Evolutionary conservation across 1,140 invertebrate species (phyloP).

Genomic region (Dendrolimus kikuchii): DNA sequence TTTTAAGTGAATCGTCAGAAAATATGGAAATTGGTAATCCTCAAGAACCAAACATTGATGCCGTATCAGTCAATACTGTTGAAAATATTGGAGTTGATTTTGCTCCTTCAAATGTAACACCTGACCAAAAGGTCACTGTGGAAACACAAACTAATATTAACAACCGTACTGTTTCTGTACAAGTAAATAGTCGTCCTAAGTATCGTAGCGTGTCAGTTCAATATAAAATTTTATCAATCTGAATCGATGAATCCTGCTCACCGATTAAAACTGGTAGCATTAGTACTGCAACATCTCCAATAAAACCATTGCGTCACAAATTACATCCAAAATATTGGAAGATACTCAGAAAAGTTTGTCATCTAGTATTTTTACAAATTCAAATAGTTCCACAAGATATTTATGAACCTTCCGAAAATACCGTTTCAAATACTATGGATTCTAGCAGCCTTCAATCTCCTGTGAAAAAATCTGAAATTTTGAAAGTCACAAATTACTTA

Average conservation of each 20-base stretch:
- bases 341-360: constrained; percentile 14
- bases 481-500: too few relatives aligned
- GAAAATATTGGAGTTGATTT: constrained; percentile 3
- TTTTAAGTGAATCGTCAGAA: constrained; percentile 3
- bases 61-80: not conserved
- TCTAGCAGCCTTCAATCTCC: too few relatives aligned
- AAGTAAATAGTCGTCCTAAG: constrained; percentile 8
- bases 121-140: not conserved
- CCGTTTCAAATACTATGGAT: too few relatives aligned
- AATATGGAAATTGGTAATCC: constrained; percentile 3
- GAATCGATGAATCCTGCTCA: constrained; percentile 10
- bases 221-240: constrained; percentile 13
- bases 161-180: constrained; percentile 4
- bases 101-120: constrained; percentile 2
- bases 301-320: too few relatives aligned
- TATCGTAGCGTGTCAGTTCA: constrained; percentile 13
- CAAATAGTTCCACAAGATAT: too few relatives aligned
- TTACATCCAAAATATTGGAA: constrained; percentile 7
- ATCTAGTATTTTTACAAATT: too few relatives aligned
- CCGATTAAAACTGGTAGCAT: constrained; percentile 13
- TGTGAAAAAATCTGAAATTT: too few relatives aligned
- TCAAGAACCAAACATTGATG: too few relatives aligned
- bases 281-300: constrained; percentile 9
- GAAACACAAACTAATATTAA: constrained; percentile 3
- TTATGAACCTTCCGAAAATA: too few relatives aligned